phyloP scores from a whole-genome alignment of 1,140 invertebrate genomes.

The Penaeus indicus region DNA sequence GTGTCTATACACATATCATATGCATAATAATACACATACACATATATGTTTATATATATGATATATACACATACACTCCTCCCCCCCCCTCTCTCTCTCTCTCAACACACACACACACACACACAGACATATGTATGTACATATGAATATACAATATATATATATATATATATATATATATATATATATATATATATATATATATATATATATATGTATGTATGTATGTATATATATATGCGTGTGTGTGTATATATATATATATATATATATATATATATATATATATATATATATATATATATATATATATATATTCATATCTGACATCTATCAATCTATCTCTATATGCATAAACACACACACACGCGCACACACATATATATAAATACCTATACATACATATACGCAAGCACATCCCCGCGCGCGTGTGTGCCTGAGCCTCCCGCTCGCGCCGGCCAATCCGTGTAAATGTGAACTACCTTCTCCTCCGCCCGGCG shows the following conservation, averaged over 20 bases:
- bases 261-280: not conserved
- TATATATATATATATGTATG: slow-evolving; percentile 14
- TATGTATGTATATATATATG: slow-evolving; percentile 11
- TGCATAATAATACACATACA: not conserved
- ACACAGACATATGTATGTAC: not conserved
- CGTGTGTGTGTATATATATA: not conserved
- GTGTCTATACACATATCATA: not conserved
- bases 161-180: not conserved
- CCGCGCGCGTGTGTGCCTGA: too few relatives aligned
- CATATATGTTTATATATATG: not conserved
- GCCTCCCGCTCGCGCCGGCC: too few relatives aligned
- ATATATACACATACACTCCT: not conserved
- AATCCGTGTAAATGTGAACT: too few relatives aligned
- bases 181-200: slow-evolving; percentile 1
- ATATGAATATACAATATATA: too few relatives aligned
- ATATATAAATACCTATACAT: too few relatives aligned
- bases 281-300: slow-evolving; percentile 28
- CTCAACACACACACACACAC: not conserved
- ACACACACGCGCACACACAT: not conserved
- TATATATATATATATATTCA: slow-evolving; percentile 19
- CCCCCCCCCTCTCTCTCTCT: too few relatives aligned
- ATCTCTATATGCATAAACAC: not conserved
- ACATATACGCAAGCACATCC: too few relatives aligned
- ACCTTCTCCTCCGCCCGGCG: too few relatives aligned
- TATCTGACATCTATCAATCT: not conserved